Conservation (phyloP, 2,888 invertebrate genomes). For the Acrobeloides nanus region DNA sequence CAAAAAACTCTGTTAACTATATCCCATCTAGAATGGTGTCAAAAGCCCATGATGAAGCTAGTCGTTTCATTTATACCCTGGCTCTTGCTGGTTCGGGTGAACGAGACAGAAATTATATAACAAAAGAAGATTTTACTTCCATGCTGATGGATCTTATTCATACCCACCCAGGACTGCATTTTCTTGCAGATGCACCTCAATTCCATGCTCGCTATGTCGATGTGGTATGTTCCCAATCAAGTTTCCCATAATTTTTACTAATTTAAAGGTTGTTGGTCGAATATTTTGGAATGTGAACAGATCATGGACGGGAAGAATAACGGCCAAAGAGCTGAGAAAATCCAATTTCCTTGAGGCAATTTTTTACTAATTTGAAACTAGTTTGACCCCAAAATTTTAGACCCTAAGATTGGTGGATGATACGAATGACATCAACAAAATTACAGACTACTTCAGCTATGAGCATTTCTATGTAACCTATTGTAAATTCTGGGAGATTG, state of each 20-base stretch:
- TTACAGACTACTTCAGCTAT: slow-evolving; percentile 74
- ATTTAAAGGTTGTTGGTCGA: slow-evolving; percentile 80
- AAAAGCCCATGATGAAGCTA: slow-evolving; percentile 48
- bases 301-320: slow-evolving; percentile 89
- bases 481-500: slow-evolving; percentile 99
- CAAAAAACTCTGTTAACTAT: too few relatives aligned
- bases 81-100: slow-evolving; percentile 15
- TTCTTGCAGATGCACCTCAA: slow-evolving; percentile 92
- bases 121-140: slow-evolving; percentile 83
- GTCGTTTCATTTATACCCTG: slow-evolving; percentile 66
- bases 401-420: slow-evolving; percentile 33
- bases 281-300: slow-evolving; percentile 94
- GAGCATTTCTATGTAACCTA: slow-evolving; percentile 99
- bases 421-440: slow-evolving; percentile 42
- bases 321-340: slow-evolving; percentile 76
- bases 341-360: slow-evolving; percentile 65
- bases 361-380: neutral
- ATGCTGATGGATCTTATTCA: slow-evolving; percentile 80
- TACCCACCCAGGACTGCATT: slow-evolving; percentile 74
- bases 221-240: slow-evolving; percentile 73
- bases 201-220: slow-evolving; percentile 97
- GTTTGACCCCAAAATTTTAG: neutral
- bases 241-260: too few relatives aligned
- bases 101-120: slow-evolving; percentile 53
- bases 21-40: slow-evolving; percentile 34